A percentile compares a stretch with the other conserved stretches of the same genome.
phyloP scores from a whole-genome alignment of 53 echinoderm and acorn worm species.

The Zoroaster sp. region DNA sequence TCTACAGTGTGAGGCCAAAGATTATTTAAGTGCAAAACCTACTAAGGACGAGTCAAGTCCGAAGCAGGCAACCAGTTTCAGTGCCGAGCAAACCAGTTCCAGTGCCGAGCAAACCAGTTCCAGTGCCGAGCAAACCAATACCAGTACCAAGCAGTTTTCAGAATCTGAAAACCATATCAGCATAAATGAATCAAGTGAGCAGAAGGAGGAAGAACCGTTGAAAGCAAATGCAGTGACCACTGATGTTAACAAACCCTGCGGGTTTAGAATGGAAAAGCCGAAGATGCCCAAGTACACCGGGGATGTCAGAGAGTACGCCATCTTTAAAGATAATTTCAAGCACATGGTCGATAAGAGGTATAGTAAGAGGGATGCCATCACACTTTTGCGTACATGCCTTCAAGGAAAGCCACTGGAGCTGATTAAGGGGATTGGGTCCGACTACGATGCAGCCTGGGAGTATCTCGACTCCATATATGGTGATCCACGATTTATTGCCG shows the following conservation, averaged over 20 bases:
- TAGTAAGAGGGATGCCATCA: conserved; percentile 48
- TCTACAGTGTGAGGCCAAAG: not conserved
- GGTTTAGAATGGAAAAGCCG: not conserved
- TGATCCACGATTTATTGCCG: conserved; percentile 62
- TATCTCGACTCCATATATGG: conserved; percentile 64
- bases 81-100: not conserved
- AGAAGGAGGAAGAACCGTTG: not conserved
- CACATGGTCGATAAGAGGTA: conserved; percentile 49
- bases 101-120: too few species aligned
- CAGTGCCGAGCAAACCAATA: too few species aligned
- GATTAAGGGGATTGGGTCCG: conserved; percentile 49
- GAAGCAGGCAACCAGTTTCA: not conserved
- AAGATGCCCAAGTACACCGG: conserved; percentile 7
- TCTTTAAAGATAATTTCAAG: conserved; percentile 25
- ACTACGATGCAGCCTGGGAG: conserved; percentile 62
- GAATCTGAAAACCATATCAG: not conserved
- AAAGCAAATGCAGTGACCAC: not conserved
- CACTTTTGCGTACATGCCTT: conserved; percentile 60
- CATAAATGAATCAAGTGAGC: not conserved
- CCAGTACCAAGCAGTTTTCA: not conserved
- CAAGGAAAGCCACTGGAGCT: conserved; percentile 61
- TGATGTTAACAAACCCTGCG: not conserved
- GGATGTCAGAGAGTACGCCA: not conserved
- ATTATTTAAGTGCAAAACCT: not conserved
- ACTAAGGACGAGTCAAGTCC: not conserved